phyloP scores from a whole-genome alignment of 2,113 vertebrate genomes.

The Chaenocephalus aceratus region DNA sequence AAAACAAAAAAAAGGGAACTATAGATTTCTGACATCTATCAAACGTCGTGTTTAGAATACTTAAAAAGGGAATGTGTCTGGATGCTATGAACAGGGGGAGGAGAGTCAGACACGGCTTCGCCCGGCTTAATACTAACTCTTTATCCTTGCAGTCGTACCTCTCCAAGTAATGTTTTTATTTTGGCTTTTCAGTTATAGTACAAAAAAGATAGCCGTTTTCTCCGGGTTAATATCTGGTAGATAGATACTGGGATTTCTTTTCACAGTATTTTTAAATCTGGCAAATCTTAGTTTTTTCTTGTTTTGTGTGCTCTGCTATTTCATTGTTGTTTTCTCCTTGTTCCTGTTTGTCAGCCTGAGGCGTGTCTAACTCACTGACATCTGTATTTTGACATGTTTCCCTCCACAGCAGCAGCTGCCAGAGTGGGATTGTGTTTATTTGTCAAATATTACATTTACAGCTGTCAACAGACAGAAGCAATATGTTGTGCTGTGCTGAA shows the following conservation, averaged over 20 bases:
- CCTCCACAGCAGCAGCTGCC: constrained; percentile 19
- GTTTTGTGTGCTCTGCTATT: not conserved
- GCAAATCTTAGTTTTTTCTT: not conserved
- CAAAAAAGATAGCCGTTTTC: not conserved
- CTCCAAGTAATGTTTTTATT: not conserved
- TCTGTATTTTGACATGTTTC: constrained; percentile 24
- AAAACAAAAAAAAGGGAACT: too few relatives aligned
- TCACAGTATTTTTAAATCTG: constrained; percentile 15
- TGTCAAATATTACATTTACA: constrained; percentile 19
- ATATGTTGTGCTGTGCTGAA: not conserved
- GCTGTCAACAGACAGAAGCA: constrained; percentile 2
- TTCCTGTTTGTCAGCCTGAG: constrained; percentile 24
- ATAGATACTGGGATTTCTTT: not conserved
- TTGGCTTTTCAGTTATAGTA: not conserved
- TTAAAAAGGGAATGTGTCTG: too few relatives aligned
- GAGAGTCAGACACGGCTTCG: too few relatives aligned
- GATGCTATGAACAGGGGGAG: too few relatives aligned
- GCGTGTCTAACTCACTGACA: not conserved
- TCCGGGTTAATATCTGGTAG: not conserved
- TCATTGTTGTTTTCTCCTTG: constrained; percentile 12
- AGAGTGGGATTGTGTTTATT: constrained; percentile 4
- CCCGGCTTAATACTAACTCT: too few relatives aligned
- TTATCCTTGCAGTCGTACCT: not conserved
- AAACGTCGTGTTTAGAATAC: too few relatives aligned
- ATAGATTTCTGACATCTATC: too few relatives aligned